phyloP scores from a whole-genome alignment of 2,113 vertebrate genomes.

The Eulacestoma nigropectus region DNA sequence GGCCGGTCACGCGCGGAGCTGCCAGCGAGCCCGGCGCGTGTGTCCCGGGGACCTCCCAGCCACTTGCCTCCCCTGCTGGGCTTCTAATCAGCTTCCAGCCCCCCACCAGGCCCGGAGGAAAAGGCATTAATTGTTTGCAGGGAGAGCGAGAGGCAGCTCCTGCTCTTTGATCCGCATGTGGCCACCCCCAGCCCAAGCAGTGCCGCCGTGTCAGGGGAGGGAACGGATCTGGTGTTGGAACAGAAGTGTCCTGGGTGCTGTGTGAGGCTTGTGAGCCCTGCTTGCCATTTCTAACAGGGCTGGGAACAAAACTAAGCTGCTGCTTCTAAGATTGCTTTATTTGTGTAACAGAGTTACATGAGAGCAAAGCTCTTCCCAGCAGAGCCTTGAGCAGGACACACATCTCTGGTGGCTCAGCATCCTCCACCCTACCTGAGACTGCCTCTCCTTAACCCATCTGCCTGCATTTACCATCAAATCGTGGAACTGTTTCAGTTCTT shows the following conservation, averaged over 20 bases:
- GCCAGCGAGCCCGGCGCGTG: not conserved
- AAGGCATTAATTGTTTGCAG: constrained; percentile 15
- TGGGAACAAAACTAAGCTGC: not conserved
- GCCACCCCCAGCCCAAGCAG: not conserved
- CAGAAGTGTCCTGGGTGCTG: not conserved
- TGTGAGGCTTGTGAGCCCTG: not conserved
- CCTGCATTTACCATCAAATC: not conserved
- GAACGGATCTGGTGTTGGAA: fast-evolving
- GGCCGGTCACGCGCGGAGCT: not conserved
- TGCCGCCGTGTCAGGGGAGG: fast-evolving
- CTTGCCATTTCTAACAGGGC: not conserved
- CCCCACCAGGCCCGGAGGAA: not conserved
- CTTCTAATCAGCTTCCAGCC: constrained; percentile 19
- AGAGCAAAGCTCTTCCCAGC: not conserved
- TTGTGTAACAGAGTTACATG: fast-evolving
- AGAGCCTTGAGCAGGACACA: not conserved
- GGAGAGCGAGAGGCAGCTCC: not conserved
- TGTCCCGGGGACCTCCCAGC: not conserved
- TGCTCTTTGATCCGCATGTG: not conserved
- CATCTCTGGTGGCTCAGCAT: not conserved
- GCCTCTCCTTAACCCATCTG: not conserved
- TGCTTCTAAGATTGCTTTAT: not conserved
- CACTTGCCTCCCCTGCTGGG: not conserved
- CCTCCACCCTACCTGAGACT: not conserved
- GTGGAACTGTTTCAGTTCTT: not conserved